Evolutionary conservation across 37 sponge, comb jelly and placozoan genomes (phyloP), one percentile per base, ranked within the genome.

Genomic region (Haliclona indistincta): DNA sequence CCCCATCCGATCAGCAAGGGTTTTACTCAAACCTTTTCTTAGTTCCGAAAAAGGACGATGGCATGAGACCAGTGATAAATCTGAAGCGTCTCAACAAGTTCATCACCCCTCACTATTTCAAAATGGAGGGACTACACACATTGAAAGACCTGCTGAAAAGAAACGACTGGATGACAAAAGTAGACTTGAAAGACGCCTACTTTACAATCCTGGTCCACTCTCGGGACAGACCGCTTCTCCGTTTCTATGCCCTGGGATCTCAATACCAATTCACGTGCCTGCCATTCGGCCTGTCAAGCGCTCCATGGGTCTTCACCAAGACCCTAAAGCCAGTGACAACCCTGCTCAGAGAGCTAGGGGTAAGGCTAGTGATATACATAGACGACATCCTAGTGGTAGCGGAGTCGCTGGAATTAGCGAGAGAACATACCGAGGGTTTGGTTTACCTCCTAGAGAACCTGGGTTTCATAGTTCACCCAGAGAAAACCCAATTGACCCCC

Each of bases 11-110:
- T 7, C 23, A 38, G 7, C 13, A 45, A 43, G 75, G 80, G 20
- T 86, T 85, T 40, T 56, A 44, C 52, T 86, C 80, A 3, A 56
- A 33, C 20, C 37, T 87, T 7, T 81, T 87, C 63, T 42, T 70
- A 30, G 67, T 37, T 37, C 67, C 67, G 20, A 66, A 66, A 66
- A 66, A 66, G 39, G 67, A 66, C 67, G 67, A 37, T 7, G 22
- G 67, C 10, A 26, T 20, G 67, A 26, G 67, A 66, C 67, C 67
- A 41, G 67, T 66, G 67, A 40, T 66, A 40, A 11, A 66, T 28
- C n/a, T 66, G 38, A 66, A 66, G n/a, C 7, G 39, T 20, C 43
- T 66, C 15, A 66, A 66, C 38, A 28, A 33, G n/a, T 66, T 66
- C 38, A 37, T 58, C 7, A 6, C 22, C 22, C 22, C 60, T 11